These are phyloP conservation scores for Leucophenga montana DNA, from an alignment of 2,888 invertebrate species.

Conservation along the genomic window DNA sequence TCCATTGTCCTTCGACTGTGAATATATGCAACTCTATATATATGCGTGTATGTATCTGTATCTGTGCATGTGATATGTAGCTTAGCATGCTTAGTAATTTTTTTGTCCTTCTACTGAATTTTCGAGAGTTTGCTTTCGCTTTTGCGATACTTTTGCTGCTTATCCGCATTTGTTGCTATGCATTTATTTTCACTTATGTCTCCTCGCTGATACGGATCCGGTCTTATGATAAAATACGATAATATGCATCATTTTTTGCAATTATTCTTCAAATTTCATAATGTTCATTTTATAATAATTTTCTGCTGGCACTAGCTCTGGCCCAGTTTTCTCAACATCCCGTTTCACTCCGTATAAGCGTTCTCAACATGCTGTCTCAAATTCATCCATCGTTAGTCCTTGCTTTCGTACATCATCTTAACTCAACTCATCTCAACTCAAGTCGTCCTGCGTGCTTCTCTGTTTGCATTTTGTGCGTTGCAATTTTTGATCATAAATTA, in stretches of 20 bases:
- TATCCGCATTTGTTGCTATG: background rate
- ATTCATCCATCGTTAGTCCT: background rate
- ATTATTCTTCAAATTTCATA: conserved; percentile 59
- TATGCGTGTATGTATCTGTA: background rate
- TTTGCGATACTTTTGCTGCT: conserved; percentile 41
- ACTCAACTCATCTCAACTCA: background rate
- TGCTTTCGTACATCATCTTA: background rate
- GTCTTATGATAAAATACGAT: conserved; percentile 1
- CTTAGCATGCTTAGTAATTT: conserved; percentile 4
- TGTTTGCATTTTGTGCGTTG: conserved; percentile 58
- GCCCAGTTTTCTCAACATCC: too few relatives aligned
- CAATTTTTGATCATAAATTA: conserved; percentile 62
- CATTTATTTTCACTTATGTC: too few relatives aligned
- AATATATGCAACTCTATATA: too few relatives aligned
- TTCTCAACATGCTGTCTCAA: background rate
- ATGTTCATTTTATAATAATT: conserved; percentile 64
- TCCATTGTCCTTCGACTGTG: too few relatives aligned
- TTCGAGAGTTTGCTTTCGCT: conserved; percentile 26
- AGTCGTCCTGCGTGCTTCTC: background rate
- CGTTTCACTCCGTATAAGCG: too few relatives aligned
- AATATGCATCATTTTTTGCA: conserved; percentile 18
- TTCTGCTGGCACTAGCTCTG: conserved; percentile 60
- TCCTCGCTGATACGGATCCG: too few relatives aligned
- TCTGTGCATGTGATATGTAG: conserved; percentile 60
- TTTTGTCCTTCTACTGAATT: conserved; percentile 17